These are phyloP conservation scores for Falco biarmicus DNA, from an alignment of 2,797 vertebrate species.

Conservation along the genomic window DNA sequence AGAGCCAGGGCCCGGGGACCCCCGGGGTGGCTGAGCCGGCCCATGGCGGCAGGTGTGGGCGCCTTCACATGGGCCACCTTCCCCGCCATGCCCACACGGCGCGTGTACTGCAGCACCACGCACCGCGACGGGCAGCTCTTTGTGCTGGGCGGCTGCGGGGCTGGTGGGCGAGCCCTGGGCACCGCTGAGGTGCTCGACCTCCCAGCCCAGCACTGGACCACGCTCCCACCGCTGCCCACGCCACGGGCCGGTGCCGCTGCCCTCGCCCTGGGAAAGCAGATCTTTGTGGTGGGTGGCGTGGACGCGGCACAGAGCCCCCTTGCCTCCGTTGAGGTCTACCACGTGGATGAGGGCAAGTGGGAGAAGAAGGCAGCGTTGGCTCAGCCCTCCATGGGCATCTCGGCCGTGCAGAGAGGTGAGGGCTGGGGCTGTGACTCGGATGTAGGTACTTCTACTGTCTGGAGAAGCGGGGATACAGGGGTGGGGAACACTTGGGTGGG, in stretches of 20 bases:
- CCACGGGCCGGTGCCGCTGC: conserved; percentile 89
- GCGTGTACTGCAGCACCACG: conserved; percentile 92
- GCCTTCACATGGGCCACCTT: conserved; percentile 90
- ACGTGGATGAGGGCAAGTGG: conserved; percentile 94
- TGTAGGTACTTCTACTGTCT: not conserved
- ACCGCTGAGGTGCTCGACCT: conserved; percentile 88
- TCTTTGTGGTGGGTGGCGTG: conserved; percentile 94
- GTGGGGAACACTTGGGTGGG: not conserved
- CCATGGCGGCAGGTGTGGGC: conserved; percentile 72
- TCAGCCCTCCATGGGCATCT: conserved; percentile 96
- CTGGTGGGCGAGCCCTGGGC: conserved; percentile 86
- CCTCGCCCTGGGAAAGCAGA: conserved; percentile 85
- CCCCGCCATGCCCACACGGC: conserved; percentile 89
- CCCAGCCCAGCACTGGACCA: conserved; percentile 87
- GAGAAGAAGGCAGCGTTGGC: conserved; percentile 88
- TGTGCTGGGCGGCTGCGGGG: conserved; percentile 93
- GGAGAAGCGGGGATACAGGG: not conserved
- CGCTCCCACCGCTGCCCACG: conserved; percentile 86
- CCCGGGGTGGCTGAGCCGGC: conserved; percentile 6
- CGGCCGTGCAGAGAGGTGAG: conserved; percentile 91
- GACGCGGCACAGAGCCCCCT: conserved; percentile 90
- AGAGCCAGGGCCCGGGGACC: not conserved
- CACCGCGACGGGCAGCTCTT: conserved; percentile 89
- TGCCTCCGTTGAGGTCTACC: conserved; percentile 91
- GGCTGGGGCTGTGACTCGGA: not conserved